Conservation (phyloP, 2,797 vertebrate genomes). For the Cichlasoma orientale region DNA sequence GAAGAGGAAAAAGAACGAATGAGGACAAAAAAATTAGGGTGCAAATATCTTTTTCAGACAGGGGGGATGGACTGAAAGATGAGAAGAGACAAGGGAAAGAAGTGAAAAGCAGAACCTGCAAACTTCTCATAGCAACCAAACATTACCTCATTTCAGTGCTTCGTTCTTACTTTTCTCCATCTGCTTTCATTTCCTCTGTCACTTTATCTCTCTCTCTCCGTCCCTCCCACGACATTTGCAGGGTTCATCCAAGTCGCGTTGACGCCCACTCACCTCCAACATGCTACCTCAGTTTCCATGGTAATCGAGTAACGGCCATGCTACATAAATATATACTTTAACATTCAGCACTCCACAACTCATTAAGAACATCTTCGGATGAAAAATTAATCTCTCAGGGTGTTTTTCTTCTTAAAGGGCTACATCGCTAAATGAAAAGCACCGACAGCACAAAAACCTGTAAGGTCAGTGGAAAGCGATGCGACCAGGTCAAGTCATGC, state of each 20-base stretch:
- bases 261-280: conserved; percentile 76
- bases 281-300: conserved; percentile 79
- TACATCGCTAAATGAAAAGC: neutral
- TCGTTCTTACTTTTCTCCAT: conserved; percentile 55
- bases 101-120: neutral
- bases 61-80: neutral
- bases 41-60: neutral
- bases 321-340: conserved; percentile 74
- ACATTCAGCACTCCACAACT: conserved; percentile 61
- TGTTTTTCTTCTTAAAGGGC: conserved; percentile 49
- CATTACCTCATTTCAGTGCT: conserved; percentile 10
- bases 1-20: rapidly evolving
- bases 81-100: neutral
- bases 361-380: conserved; percentile 69
- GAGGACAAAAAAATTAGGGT: neutral
- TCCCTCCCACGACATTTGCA: conserved; percentile 73
- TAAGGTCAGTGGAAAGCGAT: neutral
- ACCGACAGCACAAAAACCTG: conserved; percentile 12
- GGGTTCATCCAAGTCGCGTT: conserved; percentile 74
- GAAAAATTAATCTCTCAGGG: conserved; percentile 36
- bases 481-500: neutral
- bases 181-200: conserved; percentile 61
- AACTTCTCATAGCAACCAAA: conserved; percentile 50
- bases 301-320: conserved; percentile 68
- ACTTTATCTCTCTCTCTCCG: conserved; percentile 27